Conservation (phyloP, 2,113 vertebrate species). For the Grus americana region DNA sequence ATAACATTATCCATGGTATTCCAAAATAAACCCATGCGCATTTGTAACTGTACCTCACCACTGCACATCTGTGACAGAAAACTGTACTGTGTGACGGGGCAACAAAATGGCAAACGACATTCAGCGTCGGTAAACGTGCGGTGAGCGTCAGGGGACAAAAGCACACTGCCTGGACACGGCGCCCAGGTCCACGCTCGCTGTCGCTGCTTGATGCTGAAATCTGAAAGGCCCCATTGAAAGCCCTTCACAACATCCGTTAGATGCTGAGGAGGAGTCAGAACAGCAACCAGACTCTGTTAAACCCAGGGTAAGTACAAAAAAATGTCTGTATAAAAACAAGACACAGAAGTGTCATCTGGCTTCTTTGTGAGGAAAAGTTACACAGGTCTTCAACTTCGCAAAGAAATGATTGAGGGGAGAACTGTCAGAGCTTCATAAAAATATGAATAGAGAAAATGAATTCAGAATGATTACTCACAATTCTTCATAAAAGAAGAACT, state of each 20-base stretch:
- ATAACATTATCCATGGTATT: background rate
- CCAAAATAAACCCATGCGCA: background rate
- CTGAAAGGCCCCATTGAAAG: background rate
- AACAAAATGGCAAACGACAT: background rate
- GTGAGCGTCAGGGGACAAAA: background rate
- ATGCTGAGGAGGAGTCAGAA: background rate
- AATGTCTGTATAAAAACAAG: background rate
- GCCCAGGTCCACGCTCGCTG: fast-evolving
- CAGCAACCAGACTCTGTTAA: background rate
- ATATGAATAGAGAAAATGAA: background rate
- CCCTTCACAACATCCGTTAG: background rate
- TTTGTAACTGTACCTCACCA: background rate
- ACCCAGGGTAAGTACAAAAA: background rate
- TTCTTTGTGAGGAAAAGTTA: background rate
- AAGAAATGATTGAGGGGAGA: background rate
- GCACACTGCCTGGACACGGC: background rate
- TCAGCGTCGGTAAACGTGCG: fast-evolving
- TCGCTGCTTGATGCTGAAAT: background rate
- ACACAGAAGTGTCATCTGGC: background rate
- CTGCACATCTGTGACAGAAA: background rate
- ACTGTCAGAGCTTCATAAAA: background rate
- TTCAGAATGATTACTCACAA: background rate
- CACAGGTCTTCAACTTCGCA: background rate
- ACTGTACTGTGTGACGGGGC: background rate
- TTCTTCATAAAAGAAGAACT: background rate